These are phyloP conservation scores for Lateolabrax maculatus DNA, from an alignment of 2,797 vertebrate genomes.

Conservation along the genomic window DNA sequence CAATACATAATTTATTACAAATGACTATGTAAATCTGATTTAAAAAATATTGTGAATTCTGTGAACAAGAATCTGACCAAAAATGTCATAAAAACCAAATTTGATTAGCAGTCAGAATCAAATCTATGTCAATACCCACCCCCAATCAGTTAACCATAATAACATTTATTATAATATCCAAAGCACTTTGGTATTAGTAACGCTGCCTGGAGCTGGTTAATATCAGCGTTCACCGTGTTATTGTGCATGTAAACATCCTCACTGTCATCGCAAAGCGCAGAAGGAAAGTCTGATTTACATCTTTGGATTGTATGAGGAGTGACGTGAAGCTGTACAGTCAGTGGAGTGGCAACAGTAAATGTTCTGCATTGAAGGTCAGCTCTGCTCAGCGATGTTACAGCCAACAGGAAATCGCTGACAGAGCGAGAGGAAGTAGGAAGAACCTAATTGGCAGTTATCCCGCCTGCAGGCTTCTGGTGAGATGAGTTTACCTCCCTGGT, in stretches of 20 bases:
- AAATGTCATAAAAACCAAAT: too few species aligned
- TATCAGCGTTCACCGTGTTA: background rate
- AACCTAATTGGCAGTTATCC: conserved; percentile 71
- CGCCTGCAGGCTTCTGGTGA: conserved; percentile 56
- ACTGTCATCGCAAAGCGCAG: background rate
- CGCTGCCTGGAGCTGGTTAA: background rate
- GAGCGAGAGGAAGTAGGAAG: conserved; percentile 63
- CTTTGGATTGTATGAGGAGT: background rate
- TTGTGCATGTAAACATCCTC: background rate
- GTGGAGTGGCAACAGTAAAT: background rate
- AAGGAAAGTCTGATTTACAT: background rate
- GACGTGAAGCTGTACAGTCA: background rate
- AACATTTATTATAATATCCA: too few species aligned
- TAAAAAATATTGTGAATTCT: too few species aligned
- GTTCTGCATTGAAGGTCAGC: conserved; percentile 64
- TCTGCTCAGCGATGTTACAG: conserved; percentile 15
- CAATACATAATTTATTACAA: too few species aligned
- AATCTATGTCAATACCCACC: too few species aligned
- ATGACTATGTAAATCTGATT: too few species aligned
- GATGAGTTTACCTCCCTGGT: conserved; percentile 57
- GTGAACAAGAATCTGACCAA: too few species aligned
- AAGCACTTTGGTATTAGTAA: background rate
- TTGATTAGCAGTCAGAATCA: too few species aligned
- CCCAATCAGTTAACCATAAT: too few species aligned
- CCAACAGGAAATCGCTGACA: conserved; percentile 74